Evolutionary conservation across 2,113 vertebrate species (phyloP).

Genomic region (Falcunculus frontatus): DNA sequence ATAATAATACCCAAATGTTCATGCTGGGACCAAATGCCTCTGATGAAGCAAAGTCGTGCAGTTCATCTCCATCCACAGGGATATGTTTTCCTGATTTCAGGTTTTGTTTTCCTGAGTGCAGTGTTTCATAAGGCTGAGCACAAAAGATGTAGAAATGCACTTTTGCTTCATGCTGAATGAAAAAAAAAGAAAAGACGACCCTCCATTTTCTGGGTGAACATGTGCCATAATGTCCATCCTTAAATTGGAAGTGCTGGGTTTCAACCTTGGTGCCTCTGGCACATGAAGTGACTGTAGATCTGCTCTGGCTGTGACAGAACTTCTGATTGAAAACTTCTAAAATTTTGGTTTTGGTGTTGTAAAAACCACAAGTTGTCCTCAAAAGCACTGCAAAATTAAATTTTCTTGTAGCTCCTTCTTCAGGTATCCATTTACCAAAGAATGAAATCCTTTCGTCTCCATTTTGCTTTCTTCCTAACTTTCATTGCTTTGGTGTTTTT

Average conservation of each 20-base stretch:
- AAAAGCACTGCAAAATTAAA: neutral
- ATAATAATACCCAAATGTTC: neutral
- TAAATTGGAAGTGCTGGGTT: neutral
- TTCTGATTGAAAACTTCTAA: neutral
- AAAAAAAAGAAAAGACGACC: neutral
- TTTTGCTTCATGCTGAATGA: neutral
- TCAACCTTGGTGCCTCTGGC: neutral
- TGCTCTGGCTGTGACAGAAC: neutral
- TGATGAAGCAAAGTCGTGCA: neutral
- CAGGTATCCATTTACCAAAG: neutral
- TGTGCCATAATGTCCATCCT: neutral
- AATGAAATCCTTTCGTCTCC: neutral
- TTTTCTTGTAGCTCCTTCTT: neutral
- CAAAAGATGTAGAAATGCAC: neutral
- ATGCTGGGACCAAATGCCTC: neutral
- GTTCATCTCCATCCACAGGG: neutral
- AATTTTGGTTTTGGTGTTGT: neutral
- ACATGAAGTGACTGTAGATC: neutral
- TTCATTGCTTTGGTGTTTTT: neutral
- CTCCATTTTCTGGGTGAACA: neutral
- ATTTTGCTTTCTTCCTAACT: neutral
- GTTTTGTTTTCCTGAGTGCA: neutral
- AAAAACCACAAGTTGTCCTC: neutral
- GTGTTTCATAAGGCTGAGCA: neutral
- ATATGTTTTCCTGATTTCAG: neutral